Conservation (phyloP, 2,113 vertebrate genomes). For the Morone chrysops region DNA sequence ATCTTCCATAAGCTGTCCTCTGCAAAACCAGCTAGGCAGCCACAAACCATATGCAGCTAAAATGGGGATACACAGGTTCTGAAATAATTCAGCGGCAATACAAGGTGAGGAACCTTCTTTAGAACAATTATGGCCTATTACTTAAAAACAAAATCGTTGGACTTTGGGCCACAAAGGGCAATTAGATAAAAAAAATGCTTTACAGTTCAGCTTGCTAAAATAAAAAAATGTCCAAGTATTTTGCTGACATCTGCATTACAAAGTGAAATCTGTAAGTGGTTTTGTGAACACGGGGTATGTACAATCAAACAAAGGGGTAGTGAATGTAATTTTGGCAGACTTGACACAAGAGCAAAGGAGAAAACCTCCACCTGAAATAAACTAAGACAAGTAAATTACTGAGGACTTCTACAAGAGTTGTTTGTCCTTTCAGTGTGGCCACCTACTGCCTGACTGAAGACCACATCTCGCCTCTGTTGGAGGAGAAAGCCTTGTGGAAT, state of each 20-base stretch:
- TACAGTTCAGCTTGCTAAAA: background rate
- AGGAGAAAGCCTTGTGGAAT: conserved; percentile 92
- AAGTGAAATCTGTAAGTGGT: background rate
- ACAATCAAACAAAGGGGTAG: background rate
- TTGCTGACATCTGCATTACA: background rate
- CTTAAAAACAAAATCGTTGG: background rate
- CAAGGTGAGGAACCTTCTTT: background rate
- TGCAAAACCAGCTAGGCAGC: background rate
- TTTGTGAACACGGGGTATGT: background rate
- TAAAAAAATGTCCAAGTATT: background rate
- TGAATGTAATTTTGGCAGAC: background rate
- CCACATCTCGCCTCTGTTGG: conserved; percentile 92
- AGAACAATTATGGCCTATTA: background rate
- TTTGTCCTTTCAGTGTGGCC: conserved; percentile 11
- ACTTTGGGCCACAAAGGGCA: background rate
- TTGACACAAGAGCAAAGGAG: background rate
- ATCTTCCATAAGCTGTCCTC: background rate
- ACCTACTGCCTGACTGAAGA: conserved; percentile 98
- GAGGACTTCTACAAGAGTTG: background rate
- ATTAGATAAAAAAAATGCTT: background rate
- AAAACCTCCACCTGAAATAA: background rate
- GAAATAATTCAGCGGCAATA: background rate
- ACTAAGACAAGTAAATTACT: background rate
- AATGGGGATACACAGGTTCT: no score
- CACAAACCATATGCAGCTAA: background rate